Percentiles rank a stretch among this genome's conserved stretches.
Evolutionary conservation across 2,888 invertebrate genomes (phyloP).

Genomic region (Trypoxylon attenuatum): DNA sequence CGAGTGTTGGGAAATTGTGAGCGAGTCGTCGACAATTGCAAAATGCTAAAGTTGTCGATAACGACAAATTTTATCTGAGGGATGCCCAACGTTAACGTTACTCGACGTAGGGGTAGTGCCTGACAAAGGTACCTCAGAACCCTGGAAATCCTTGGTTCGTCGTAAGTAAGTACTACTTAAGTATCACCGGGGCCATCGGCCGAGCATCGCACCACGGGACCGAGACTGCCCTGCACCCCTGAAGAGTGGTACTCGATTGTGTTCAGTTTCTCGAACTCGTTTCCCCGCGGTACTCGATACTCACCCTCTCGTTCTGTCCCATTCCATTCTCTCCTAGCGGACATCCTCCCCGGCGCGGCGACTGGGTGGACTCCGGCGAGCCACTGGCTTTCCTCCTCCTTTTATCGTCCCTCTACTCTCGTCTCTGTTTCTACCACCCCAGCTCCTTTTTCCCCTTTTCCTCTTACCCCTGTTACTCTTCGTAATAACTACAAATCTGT

Average conservation of each 20-base stretch:
- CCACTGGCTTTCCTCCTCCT: constrained; percentile 63
- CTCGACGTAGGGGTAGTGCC: no score
- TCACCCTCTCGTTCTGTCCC: neutral
- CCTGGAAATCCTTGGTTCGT: no score
- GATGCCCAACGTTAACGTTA: constrained; percentile 73
- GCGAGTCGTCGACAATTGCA: no score
- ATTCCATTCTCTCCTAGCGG: constrained; percentile 35
- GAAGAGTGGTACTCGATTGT: no score
- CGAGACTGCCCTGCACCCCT: no score
- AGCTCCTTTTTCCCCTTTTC: constrained; percentile 33
- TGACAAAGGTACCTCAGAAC: no score
- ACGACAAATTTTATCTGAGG: constrained; percentile 75
- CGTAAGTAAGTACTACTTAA: no score
- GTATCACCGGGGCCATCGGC: no score
- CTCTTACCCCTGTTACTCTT: constrained; percentile 49
- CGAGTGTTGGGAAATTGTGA: no score
- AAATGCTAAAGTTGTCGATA: constrained; percentile 75
- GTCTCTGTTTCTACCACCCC: neutral
- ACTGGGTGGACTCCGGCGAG: no score
- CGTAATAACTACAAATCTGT: constrained; percentile 74
- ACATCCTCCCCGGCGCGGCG: constrained; percentile 58
- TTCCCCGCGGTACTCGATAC: neutral
- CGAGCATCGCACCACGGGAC: no score
- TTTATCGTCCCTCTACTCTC: constrained; percentile 52
- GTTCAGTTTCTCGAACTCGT: constrained; percentile 18